Evolutionary conservation across 2,113 vertebrate genomes (phyloP), one percentile per base, ranked within the genome.

Genomic region (Labeo rohita): DNA sequence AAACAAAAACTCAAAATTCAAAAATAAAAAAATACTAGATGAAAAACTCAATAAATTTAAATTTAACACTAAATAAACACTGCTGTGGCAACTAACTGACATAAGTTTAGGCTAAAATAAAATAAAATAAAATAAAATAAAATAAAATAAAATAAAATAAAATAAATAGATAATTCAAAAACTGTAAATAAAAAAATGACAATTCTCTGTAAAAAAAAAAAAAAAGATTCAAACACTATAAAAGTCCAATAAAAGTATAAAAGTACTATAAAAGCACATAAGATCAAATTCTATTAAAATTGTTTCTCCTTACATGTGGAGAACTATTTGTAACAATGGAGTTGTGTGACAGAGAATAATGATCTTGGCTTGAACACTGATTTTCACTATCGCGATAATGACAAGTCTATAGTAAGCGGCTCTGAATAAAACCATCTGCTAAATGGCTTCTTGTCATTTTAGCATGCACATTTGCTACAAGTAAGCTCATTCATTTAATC

Each of bases 381-480:
- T 49, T 49, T 49, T 23, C 11, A 23, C 2, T 49, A 7, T 74
- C 23, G 18, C 0, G 10, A 21, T 16, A 45, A 21, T 72, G 8
- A 39, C 72, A 74, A 74, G 16, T 43, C 66, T 70, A 36, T 3
- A 39, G 36, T 23, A 47, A 49, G 45, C 7, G 21, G 43, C 10
- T 78, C 54, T 36, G n/a, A 54, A 77, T 34, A 54, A 54, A 34
- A 39, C 7, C 2, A 0, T 18, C 50, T 78, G 50, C 28, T 56
- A 56, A 77, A 56, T 18, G 28, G 6, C 18, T 28, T 13, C 63
- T 49, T 47, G 45, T 74, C 45, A 74, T 23, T 49, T 45, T 21
- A 73, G 18, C 70, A 73, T 73, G 43, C 70, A 47, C 10, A 73
- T 73, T 73, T 77, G 23, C 18, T 39, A 59, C 52, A 78, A 56